Percentiles rank a stretch among this genome's conserved stretches.
These are phyloP conservation scores for Mythimna vitellina DNA, from an alignment of 2,888 invertebrate genomes.

Conservation along the genomic window DNA sequence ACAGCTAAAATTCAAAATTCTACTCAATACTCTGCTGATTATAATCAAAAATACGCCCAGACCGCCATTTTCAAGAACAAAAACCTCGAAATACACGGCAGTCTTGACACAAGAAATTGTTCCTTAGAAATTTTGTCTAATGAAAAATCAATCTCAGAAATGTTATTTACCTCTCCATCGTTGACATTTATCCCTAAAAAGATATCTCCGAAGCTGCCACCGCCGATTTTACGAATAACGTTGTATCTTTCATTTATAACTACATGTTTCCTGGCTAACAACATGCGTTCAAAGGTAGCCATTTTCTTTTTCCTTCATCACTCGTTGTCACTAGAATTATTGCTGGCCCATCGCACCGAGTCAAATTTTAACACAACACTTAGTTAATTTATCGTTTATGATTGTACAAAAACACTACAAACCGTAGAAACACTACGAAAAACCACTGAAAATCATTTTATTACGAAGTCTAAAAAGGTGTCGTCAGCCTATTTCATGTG, in stretches of 20 bases:
- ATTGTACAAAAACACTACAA: slow-evolving; percentile 78
- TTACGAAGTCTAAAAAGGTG: slow-evolving; percentile 81
- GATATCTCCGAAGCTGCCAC: slow-evolving; percentile 99
- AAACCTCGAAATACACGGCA: slow-evolving; percentile 81
- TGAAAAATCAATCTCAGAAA: slow-evolving; percentile 61
- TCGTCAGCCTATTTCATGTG: slow-evolving; percentile 86
- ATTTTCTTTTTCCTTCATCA: slow-evolving; percentile 88
- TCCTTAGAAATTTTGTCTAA: slow-evolving; percentile 59
- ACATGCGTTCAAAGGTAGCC: slow-evolving; percentile 88
- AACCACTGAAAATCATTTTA: slow-evolving; percentile 83
- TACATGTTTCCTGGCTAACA: slow-evolving; percentile 83
- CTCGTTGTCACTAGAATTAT: slow-evolving; percentile 85
- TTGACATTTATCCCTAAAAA: slow-evolving; percentile 98
- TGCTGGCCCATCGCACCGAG: slow-evolving; percentile 82
- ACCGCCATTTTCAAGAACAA: slow-evolving; percentile 83
- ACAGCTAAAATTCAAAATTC: slow-evolving; percentile 18
- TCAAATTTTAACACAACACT: slow-evolving; percentile 81
- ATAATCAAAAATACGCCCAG: slow-evolving; percentile 75
- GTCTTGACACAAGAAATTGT: slow-evolving; percentile 74
- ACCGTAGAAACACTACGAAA: slow-evolving; percentile 81
- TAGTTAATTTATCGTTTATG: slow-evolving; percentile 77
- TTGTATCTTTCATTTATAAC: slow-evolving; percentile 97
- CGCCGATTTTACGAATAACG: slow-evolving; percentile 98
- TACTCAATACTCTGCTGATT: slow-evolving; percentile 39
- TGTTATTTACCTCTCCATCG: slow-evolving; percentile 95